A percentile compares a stretch with the other conserved stretches of the same genome.
These are phyloP conservation scores for Spongilla lacustris DNA, from an alignment of 37 sponge, comb jelly and placozoan genomes.

Conservation along the genomic window DNA sequence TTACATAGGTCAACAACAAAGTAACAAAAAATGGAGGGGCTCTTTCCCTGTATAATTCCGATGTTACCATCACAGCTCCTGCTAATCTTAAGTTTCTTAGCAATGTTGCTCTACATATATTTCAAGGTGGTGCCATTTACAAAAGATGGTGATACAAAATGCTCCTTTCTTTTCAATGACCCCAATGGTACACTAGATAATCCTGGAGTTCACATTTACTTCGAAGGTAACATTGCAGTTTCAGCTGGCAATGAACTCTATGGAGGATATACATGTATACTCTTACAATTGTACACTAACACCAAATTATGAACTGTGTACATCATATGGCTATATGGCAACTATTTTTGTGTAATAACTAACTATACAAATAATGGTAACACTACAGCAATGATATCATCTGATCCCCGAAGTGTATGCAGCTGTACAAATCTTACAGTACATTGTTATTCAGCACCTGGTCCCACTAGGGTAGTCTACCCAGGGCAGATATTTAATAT, in stretches of 20 bases:
- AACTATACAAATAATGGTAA: not conserved
- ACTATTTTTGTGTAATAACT: not conserved
- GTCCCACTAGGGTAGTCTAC: not conserved
- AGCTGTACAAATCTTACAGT: not conserved
- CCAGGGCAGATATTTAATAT: slow-evolving; percentile 1
- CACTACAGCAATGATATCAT: not conserved
- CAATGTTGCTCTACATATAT: not conserved
- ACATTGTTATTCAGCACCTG: not conserved
- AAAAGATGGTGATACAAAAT: not conserved
- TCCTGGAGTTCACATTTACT: not conserved
- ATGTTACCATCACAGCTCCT: not conserved
- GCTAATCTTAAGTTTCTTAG: not conserved
- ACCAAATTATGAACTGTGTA: not conserved
- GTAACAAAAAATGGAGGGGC: not conserved
- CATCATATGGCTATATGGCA: not conserved
- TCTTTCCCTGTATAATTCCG: not conserved
- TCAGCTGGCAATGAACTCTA: not conserved
- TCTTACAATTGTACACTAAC: not conserved
- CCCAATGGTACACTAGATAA: not conserved
- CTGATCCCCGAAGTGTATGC: not conserved
- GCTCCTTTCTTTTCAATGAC: not conserved
- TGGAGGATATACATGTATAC: not conserved
- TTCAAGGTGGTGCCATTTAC: not conserved
- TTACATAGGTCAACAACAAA: not conserved
- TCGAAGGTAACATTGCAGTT: not conserved